phyloP scores from a whole-genome alignment of 2,888 invertebrate species.

The Agonopterix alstromeriana region DNA sequence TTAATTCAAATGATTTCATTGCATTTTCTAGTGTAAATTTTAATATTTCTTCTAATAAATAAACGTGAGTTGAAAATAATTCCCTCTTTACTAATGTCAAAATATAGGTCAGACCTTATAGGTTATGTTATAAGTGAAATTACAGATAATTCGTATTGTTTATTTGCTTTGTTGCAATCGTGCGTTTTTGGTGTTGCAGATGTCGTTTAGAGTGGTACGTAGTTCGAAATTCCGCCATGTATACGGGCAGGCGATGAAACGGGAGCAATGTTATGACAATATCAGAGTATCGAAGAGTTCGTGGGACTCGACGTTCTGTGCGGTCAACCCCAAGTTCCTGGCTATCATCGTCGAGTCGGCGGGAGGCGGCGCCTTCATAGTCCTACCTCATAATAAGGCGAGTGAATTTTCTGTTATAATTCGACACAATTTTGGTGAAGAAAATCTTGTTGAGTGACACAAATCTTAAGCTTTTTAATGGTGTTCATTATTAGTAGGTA shows the following conservation, averaged over 20 bases:
- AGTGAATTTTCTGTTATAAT: slow-evolving; percentile 18
- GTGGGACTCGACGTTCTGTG: slow-evolving; percentile 99
- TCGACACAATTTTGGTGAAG: neutral
- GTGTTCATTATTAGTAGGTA: too few relatives aligned
- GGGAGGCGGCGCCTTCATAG: slow-evolving; percentile 97
- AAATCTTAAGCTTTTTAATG: too few relatives aligned
- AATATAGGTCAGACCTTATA: slow-evolving; percentile 70
- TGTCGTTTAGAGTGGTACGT: slow-evolving; percentile 98
- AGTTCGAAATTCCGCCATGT: slow-evolving; percentile 99
- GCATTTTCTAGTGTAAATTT: slow-evolving; percentile 59
- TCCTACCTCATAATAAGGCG: slow-evolving; percentile 95
- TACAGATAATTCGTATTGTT: slow-evolving; percentile 42
- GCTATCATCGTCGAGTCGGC: slow-evolving; percentile 98
- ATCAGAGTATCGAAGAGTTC: slow-evolving; percentile 97
- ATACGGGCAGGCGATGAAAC: slow-evolving; percentile 90
- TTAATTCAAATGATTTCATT: slow-evolving; percentile 71
- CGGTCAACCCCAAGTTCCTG: slow-evolving; percentile 98
- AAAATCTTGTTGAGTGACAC: too few relatives aligned
- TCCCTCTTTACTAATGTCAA: slow-evolving; percentile 53
- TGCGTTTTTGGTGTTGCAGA: slow-evolving; percentile 75
- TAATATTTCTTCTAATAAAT: slow-evolving; percentile 48
- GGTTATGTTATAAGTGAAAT: slow-evolving; percentile 68
- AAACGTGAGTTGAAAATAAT: slow-evolving; percentile 61
- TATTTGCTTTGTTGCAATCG: slow-evolving; percentile 48
- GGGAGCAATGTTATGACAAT: slow-evolving; percentile 98